These are phyloP conservation scores for Apistogramma diplotaenia DNA, from an alignment of 2,113 vertebrate genomes.

Conservation along the genomic window DNA sequence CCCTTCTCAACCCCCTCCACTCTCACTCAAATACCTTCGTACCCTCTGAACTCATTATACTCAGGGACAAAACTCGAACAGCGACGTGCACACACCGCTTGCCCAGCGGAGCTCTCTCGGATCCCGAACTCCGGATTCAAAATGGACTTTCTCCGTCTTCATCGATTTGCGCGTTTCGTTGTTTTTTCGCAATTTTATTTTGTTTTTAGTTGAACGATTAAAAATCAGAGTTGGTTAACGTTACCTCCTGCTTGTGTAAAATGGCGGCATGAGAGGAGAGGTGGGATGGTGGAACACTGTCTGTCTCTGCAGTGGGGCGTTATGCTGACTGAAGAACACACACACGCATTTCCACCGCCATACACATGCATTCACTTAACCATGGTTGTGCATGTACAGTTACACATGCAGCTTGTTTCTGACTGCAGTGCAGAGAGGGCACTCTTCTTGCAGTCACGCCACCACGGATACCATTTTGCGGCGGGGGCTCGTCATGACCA, in stretches of 20 bases:
- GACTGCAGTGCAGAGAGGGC: conserved; percentile 61
- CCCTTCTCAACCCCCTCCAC: conserved; percentile 34
- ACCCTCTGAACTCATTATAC: conserved; percentile 51
- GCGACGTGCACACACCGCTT: neutral
- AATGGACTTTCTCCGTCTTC: conserved; percentile 16
- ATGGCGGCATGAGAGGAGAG: conserved; percentile 65
- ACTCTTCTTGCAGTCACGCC: conserved; percentile 42
- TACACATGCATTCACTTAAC: conserved; percentile 12
- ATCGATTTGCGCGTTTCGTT: neutral
- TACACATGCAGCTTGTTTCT: conserved; percentile 43
- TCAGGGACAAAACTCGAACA: conserved; percentile 22
- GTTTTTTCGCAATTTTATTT: neutral
- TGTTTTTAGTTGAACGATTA: neutral
- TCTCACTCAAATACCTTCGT: conserved; percentile 55
- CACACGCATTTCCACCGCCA: conserved; percentile 2
- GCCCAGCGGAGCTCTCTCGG: neutral
- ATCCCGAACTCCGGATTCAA: neutral
- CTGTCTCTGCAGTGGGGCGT: conserved; percentile 65
- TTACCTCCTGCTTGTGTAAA: conserved; percentile 56
- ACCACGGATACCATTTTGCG: conserved; percentile 69
- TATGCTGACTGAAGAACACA: conserved; percentile 44
- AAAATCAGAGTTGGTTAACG: conserved; percentile 25
- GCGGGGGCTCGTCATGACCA: conserved; percentile 17
- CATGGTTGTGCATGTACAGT: conserved; percentile 46
- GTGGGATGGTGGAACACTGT: conserved; percentile 63